Conservation (phyloP, 2,888 invertebrate genomes). For the Cyclophora albipunctata region DNA sequence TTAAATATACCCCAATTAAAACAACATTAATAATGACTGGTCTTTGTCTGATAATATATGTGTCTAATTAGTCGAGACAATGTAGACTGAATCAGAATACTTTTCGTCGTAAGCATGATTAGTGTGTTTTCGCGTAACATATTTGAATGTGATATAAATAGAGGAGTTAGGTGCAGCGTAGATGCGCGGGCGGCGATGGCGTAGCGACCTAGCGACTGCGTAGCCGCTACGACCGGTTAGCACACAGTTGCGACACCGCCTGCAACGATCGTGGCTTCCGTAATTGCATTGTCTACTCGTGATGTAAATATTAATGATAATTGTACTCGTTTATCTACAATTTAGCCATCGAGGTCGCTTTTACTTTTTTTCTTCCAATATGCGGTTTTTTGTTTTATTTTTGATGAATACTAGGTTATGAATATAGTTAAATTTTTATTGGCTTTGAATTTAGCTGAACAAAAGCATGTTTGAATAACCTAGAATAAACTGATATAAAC, state of each 20-base stretch:
- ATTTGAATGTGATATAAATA: background rate
- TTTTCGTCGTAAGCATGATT: no score
- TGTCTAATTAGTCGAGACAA: no score
- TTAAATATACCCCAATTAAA: no score
- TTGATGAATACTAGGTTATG: no score
- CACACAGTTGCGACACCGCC: background rate
- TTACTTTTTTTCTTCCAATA: conserved; percentile 1
- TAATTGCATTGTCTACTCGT: conserved; percentile 4
- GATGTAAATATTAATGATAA: conserved; percentile 4
- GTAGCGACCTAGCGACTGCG: background rate
- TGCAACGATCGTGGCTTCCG: background rate
- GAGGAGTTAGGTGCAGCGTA: background rate
- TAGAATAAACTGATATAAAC: no score
- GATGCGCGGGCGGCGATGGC: background rate
- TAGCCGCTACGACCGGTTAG: background rate
- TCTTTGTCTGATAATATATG: no score
- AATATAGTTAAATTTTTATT: no score
- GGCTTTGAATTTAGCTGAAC: no score
- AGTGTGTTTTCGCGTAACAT: no score
- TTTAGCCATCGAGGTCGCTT: background rate
- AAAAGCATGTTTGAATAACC: no score
- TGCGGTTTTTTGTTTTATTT: background rate
- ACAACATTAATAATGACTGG: no score
- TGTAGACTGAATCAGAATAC: no score
- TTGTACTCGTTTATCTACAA: background rate